phyloP scores from a whole-genome alignment of 64 coral and sea anemone genomes.

The Catalaphyllia jardinei region DNA sequence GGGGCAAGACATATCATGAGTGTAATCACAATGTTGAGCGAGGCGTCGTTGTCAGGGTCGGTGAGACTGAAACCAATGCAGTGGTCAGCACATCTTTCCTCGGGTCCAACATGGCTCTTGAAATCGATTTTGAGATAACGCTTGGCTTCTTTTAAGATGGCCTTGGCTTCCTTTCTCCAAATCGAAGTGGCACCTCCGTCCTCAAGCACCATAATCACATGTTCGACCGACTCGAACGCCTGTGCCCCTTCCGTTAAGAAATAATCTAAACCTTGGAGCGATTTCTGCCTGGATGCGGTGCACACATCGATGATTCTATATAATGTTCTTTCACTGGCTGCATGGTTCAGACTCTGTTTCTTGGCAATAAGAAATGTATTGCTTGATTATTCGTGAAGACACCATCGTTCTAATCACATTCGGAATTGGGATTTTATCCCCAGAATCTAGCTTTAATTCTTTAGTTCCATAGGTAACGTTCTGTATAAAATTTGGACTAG shows the following conservation, averaged over 20 bases:
- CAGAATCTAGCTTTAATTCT: constrained; percentile 43
- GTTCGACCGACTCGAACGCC: too few species aligned
- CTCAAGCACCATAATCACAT: neutral
- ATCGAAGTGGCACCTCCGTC: constrained; percentile 23
- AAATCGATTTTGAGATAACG: constrained; percentile 66
- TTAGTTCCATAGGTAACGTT: constrained; percentile 25
- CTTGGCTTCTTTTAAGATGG: constrained; percentile 35
- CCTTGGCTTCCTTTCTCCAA: constrained; percentile 41
- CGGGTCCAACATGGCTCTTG: constrained; percentile 37
- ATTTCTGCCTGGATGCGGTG: too few species aligned
- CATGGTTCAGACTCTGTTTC: constrained; percentile 24
- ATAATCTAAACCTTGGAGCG: neutral
- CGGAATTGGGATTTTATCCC: constrained; percentile 1
- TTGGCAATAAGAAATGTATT: constrained; percentile 43
- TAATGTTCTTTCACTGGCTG: constrained; percentile 39
- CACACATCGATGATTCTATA: constrained; percentile 67
- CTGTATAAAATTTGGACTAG: constrained; percentile 27
- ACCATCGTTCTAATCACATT: neutral
- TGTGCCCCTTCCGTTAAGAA: neutral
- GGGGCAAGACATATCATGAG: neutral
- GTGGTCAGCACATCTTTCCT: constrained; percentile 35
- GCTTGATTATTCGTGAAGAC: constrained; percentile 51
- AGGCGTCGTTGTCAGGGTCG: too few species aligned
- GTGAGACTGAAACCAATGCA: neutral
- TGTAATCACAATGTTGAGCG: constrained; percentile 5